These are phyloP conservation scores for Cardiocondyla obscurior DNA, from an alignment of 1,140 invertebrate species.

Conservation along the genomic window DNA sequence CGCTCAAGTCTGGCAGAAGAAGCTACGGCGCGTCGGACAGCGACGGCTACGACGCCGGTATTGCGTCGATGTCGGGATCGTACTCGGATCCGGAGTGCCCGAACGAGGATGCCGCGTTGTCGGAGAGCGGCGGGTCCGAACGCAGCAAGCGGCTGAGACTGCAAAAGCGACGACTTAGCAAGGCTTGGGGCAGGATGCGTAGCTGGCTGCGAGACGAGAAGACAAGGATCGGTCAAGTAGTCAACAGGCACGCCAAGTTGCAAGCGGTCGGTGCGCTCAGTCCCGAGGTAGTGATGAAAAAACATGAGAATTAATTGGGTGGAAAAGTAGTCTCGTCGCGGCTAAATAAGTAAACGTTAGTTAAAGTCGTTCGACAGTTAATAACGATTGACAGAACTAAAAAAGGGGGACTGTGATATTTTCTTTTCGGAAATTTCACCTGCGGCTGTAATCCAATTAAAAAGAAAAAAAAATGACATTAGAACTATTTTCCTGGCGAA, in stretches of 20 bases:
- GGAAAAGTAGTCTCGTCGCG: neutral
- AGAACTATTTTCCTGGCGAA: no score
- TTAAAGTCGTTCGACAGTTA: neutral
- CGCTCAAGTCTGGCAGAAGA: constrained; percentile 54
- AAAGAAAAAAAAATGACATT: no score
- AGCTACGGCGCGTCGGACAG: constrained; percentile 50
- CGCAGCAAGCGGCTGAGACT: constrained; percentile 67
- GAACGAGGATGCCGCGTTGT: constrained; percentile 42
- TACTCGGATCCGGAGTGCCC: constrained; percentile 72
- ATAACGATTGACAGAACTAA: neutral
- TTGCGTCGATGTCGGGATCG: constrained; percentile 59
- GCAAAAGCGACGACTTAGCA: constrained; percentile 82
- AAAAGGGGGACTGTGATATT: neutral
- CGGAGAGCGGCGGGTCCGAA: constrained; percentile 16
- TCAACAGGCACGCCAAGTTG: constrained; percentile 82
- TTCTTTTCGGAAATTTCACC: neutral
- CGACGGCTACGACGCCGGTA: constrained; percentile 51
- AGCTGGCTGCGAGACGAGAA: constrained; percentile 84
- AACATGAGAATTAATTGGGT: neutral
- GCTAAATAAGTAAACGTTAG: neutral
- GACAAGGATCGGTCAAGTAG: constrained; percentile 81
- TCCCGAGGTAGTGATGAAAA: neutral
- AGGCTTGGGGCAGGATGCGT: constrained; percentile 84
- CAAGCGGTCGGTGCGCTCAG: constrained; percentile 80
- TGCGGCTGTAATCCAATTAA: no score